phyloP scores from a whole-genome alignment of 2,113 vertebrate species.

The Xerus inauris region DNA sequence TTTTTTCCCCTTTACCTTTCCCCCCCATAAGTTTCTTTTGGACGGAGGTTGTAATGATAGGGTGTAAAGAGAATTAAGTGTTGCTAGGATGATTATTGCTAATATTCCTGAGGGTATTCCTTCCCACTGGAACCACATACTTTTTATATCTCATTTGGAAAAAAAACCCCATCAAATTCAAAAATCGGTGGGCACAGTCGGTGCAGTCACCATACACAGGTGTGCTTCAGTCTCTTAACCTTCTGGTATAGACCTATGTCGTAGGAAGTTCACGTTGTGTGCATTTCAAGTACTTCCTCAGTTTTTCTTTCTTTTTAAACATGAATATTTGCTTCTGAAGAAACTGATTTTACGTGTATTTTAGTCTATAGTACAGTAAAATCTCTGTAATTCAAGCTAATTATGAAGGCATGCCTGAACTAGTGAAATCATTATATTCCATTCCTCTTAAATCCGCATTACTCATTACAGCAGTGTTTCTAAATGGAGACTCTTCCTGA shows the following conservation, averaged over 20 bases:
- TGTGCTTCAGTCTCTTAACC: background rate
- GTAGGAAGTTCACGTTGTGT: background rate
- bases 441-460: background rate
- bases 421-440: background rate
- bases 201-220: rapidly evolving
- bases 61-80: background rate
- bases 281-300: background rate
- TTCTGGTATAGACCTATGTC: rapidly evolving
- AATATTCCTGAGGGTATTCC: background rate
- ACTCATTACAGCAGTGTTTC: background rate
- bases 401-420: constrained; percentile 17
- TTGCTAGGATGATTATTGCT: constrained; percentile 13
- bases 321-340: constrained; percentile 5
- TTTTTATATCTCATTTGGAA: constrained; percentile 25
- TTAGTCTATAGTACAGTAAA: background rate
- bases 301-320: background rate
- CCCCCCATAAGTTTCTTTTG: background rate
- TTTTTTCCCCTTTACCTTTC: rapidly evolving
- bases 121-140: background rate
- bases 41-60: background rate
- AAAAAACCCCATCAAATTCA: background rate
- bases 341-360: background rate
- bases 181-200: background rate
- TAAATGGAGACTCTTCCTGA: background rate
- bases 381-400: constrained; percentile 41